A percentile compares a stretch with the other conserved stretches of the same genome.
These are phyloP conservation scores for Coendou prehensilis DNA, from an alignment of 2,797 vertebrate genomes.

Conservation along the genomic window DNA sequence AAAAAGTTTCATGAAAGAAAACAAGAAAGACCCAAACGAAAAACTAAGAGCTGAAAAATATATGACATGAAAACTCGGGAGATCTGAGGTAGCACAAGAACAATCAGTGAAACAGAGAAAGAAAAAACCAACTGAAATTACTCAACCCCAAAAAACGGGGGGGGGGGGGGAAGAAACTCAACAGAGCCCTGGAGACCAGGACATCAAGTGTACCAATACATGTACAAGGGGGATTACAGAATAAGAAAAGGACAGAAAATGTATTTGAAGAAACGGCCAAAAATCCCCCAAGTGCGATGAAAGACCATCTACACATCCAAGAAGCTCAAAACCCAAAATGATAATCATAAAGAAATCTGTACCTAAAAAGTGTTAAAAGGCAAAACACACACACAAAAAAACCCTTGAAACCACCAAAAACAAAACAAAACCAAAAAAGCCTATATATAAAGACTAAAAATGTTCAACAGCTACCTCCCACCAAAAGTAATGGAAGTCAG, in stretches of 20 bases:
- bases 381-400: neutral
- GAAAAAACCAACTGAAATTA: conserved; percentile 20
- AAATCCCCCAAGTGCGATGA: neutral
- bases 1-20: neutral
- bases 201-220: neutral
- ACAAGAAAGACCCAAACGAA: neutral
- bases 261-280: neutral
- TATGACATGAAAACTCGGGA: conserved; percentile 3
- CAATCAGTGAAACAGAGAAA: neutral
- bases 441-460: neutral
- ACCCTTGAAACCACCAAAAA: neutral
- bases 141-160: neutral
- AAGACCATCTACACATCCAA: neutral
- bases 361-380: neutral
- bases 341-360: neutral
- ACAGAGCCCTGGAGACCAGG: neutral
- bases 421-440: neutral
- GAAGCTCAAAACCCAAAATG: neutral
- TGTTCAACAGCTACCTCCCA: neutral
- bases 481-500: neutral
- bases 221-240: neutral
- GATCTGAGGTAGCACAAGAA: conserved; percentile 34
- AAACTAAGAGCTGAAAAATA: conserved; percentile 15
- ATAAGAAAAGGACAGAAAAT: neutral
- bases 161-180: neutral